phyloP scores from a whole-genome alignment of 2,113 vertebrate species.

The Cyphomyrus plagiostoma region DNA sequence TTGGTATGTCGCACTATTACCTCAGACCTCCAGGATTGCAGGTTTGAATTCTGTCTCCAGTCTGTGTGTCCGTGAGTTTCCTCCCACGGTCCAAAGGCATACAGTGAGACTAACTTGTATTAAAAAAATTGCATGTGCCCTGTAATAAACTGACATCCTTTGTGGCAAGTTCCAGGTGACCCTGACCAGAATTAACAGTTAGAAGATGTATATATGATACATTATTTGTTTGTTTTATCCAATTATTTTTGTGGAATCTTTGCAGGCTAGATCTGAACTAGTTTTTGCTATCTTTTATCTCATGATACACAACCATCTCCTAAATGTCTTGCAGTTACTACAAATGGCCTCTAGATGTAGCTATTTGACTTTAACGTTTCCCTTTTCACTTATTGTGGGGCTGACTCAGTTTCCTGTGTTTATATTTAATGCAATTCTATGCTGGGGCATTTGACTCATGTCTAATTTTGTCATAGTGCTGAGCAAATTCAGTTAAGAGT shows the following conservation, averaged over 20 bases:
- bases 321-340: neutral
- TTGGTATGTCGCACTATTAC: neutral
- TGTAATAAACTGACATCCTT: neutral
- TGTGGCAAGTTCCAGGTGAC: neutral
- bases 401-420: neutral
- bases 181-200: neutral
- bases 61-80: neutral
- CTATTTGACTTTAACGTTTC: neutral
- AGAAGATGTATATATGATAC: neutral
- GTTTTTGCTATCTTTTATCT: neutral
- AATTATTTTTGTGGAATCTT: neutral
- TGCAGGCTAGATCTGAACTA: neutral
- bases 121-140: neutral
- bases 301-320: neutral
- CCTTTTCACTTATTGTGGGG: neutral
- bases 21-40: neutral
- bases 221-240: neutral
- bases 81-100: neutral
- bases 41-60: neutral
- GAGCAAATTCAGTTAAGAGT: neutral
- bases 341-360: neutral
- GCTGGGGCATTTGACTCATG: neutral
- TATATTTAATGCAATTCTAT: neutral
- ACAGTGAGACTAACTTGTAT: neutral
- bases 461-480: neutral